Evolutionary conservation across 30 jellyfish, hydroid and myxozoan species (phyloP).

Genomic region (Morbakka virulenta): DNA sequence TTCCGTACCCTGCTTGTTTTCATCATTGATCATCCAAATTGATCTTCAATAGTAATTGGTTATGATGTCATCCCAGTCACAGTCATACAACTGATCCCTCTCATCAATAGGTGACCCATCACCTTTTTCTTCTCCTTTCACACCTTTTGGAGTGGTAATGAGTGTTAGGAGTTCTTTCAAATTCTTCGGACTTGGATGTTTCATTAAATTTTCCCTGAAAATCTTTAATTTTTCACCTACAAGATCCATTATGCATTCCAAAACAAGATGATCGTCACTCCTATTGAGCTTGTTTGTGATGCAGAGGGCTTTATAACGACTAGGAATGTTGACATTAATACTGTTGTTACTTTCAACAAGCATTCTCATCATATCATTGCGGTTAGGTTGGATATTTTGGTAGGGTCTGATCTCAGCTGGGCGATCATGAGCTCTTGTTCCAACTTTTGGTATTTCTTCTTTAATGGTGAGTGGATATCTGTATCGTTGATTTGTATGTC

Average conservation of each 20-base stretch:
- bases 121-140: too few relatives aligned
- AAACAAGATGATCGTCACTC: slow-evolving; percentile 32
- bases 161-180: neutral
- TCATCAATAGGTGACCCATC: neutral
- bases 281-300: slow-evolving; percentile 40
- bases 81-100: neutral
- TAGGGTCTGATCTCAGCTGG: slow-evolving; percentile 1
- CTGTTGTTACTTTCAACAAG: too few relatives aligned
- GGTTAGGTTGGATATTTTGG: slow-evolving; percentile 45
- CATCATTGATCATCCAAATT: too few relatives aligned
- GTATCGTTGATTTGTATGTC: slow-evolving; percentile 43
- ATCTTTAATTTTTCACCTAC: too few relatives aligned
- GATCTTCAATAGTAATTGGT: too few relatives aligned
- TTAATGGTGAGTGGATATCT: slow-evolving; percentile 9
- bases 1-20: neutral
- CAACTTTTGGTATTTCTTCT: slow-evolving; percentile 19
- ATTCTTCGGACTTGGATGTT: too few relatives aligned
- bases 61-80: too few relatives aligned
- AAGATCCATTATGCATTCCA: too few relatives aligned
- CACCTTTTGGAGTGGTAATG: neutral
- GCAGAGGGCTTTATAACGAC: slow-evolving; percentile 11
- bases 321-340: neutral
- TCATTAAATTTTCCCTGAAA: neutral
- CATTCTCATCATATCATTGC: slow-evolving; percentile 37
- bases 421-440: slow-evolving; percentile 46